Conservation (phyloP, 1,140 invertebrate genomes). For the Araneus ventricosus region DNA sequence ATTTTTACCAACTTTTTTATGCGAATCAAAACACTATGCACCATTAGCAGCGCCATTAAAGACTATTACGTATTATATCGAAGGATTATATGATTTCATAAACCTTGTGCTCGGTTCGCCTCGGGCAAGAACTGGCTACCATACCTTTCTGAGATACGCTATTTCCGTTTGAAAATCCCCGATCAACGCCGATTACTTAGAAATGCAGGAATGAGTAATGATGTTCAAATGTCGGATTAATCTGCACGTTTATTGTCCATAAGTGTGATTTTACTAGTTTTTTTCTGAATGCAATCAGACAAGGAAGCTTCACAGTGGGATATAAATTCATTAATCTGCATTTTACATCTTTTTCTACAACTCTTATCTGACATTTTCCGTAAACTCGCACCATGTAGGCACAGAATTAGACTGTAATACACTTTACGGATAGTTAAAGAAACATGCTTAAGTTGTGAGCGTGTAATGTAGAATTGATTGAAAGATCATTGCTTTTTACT, state of each 20-base stretch:
- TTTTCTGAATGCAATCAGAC: not conserved
- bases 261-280: not conserved
- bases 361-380: too few species aligned
- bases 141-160: not conserved
- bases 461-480: too few species aligned
- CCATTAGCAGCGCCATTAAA: slow-evolving; percentile 10
- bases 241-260: not conserved
- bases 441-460: too few species aligned
- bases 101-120: not conserved
- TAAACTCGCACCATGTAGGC: too few species aligned
- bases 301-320: not conserved
- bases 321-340: too few species aligned
- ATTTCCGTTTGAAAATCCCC: not conserved
- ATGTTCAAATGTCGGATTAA: not conserved
- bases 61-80: slow-evolving; percentile 14
- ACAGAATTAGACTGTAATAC: too few species aligned
- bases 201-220: not conserved
- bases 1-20: not conserved
- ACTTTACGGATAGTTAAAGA: too few species aligned
- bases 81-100: slow-evolving; percentile 26
- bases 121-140: not conserved
- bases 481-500: too few species aligned
- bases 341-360: too few species aligned
- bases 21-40: not conserved
- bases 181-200: not conserved